Base-by-base conservation (phyloP, 2,888 invertebrate genomes). In the Heteromurus nitidus region DNA sequence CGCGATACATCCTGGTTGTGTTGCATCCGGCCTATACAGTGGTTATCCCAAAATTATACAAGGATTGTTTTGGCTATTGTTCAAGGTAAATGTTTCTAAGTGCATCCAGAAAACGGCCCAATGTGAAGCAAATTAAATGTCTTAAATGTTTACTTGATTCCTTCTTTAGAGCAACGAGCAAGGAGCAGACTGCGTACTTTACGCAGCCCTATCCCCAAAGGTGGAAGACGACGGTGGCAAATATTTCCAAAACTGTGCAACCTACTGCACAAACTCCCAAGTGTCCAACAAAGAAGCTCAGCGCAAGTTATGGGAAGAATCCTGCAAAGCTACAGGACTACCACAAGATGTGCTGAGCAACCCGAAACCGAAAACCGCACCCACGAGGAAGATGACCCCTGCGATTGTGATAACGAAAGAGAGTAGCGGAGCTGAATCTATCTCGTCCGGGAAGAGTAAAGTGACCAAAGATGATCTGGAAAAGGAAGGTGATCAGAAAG, bases 1-100 rank as follows among this genome's bases (percentile, higher is more conserved):
- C 88, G 91, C 94, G 0, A 94, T 95, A 3, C 96, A 97, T 90
- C 97, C 97, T 0, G 97, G 97, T 31, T 92, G 96, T 70, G 95
- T 96, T 0, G 92, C 94, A 88, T 96, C 96, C 0, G 95, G 95
- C 85, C 90, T 96, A 42, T 96, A 96, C 88, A 91, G 93, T 18
- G 16, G 7, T 1, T 80, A 80, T 44, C 80, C 80, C 1, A 74
- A 74, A 42, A 31, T 74, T 26, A 28, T 74, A n/a, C 73, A 28
- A 24, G 69, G 92, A 90, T 88, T 93, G 0, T 92, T 93, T 87
- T 91, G 91, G 80, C 85, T 93, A 0, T 89, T 95, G 82, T 95
- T 95, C 88, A 96, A 95, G 91, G 93, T 93, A 90, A 88, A 82
- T 44, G 47, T 80, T n/a, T n/a, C n/a, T n/a, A n/a, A n/a, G n/a